phyloP scores from a whole-genome alignment of 2,797 vertebrate species.

The Hydrocynus forskahlii region DNA sequence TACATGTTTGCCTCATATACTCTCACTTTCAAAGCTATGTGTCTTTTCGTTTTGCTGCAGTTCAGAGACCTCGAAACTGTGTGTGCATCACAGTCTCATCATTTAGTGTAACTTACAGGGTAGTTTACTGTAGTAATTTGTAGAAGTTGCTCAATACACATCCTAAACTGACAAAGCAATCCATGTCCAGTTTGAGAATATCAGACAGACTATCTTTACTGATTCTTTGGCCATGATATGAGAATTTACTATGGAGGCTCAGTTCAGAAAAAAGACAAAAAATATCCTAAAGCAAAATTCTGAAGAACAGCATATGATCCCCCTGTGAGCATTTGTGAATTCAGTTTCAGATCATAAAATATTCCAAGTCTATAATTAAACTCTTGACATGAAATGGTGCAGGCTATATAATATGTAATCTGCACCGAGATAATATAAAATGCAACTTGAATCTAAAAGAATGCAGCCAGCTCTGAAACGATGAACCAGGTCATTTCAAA shows the following conservation, averaged over 20 bases:
- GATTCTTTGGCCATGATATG: neutral
- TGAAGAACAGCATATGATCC: neutral
- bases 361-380: neutral
- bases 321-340: neutral
- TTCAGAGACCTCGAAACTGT: no score
- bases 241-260: neutral
- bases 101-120: no score
- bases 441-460: neutral
- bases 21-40: no score
- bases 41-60: no score
- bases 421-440: slow-evolving; percentile 7
- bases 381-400: neutral
- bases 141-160: no score
- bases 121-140: no score
- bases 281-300: neutral
- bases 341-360: neutral
- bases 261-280: neutral
- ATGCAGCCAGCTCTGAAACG: neutral
- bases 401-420: slow-evolving; percentile 8
- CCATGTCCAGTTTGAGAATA: neutral
- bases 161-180: neutral
- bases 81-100: no score
- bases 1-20: no score
- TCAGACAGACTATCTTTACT: neutral
- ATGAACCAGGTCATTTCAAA: slow-evolving; percentile 10